Percentiles rank a stretch among this genome's conserved stretches.
phyloP scores from a whole-genome alignment of 2,888 invertebrate species.

The Taenaris catops region DNA sequence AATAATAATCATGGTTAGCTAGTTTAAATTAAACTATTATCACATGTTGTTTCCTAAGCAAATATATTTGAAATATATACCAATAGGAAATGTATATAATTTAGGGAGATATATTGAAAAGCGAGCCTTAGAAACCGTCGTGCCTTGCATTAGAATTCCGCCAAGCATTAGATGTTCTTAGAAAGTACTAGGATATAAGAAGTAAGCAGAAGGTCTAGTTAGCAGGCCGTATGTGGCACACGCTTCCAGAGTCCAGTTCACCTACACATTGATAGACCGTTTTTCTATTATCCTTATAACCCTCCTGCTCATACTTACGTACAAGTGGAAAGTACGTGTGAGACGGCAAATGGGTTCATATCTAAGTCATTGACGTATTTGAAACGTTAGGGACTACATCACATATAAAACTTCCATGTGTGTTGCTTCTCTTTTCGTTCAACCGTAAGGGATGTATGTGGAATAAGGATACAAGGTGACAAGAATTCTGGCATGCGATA shows the following conservation, averaged over 20 bases:
- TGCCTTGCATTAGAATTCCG: conserved; percentile 47
- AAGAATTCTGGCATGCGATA: conserved; percentile 24
- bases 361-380: conserved; percentile 31
- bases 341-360: conserved; percentile 34
- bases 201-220: conserved; percentile 48
- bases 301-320: conserved; percentile 37
- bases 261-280: conserved; percentile 38
- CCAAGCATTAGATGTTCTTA: conserved; percentile 77
- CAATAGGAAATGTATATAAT: too few relatives aligned
- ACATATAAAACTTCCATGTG: conserved; percentile 19
- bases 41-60: too few relatives aligned
- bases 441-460: conserved; percentile 15
- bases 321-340: conserved; percentile 26
- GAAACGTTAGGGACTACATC: conserved; percentile 13
- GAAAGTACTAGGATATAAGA: conserved; percentile 70
- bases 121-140: too few relatives aligned
- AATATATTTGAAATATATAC: too few relatives aligned
- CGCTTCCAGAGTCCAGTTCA: conserved; percentile 45
- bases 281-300: conserved; percentile 60
- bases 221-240: conserved; percentile 51
- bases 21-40: too few relatives aligned
- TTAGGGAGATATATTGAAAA: too few relatives aligned
- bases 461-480: conserved; percentile 23
- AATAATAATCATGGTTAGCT: too few relatives aligned
- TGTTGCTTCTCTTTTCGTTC: conserved; percentile 27